These are phyloP conservation scores for Callipepla squamata DNA, from an alignment of 2,113 vertebrate genomes.

Conservation along the genomic window DNA sequence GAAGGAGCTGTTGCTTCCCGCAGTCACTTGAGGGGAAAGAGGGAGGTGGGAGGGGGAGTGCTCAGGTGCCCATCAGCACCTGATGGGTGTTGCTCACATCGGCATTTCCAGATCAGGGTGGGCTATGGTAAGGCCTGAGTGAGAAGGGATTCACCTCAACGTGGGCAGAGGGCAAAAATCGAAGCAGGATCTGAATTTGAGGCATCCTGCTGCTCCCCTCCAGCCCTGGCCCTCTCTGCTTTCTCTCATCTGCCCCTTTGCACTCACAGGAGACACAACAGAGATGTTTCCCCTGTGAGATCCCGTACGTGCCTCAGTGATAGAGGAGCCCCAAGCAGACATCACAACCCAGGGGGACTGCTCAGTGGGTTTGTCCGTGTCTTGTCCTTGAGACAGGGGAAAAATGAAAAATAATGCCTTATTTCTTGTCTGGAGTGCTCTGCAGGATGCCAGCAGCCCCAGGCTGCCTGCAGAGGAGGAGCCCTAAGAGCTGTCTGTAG, in stretches of 20 bases:
- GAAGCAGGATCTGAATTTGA: neutral
- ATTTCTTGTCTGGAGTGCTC: neutral
- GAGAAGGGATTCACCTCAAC: neutral
- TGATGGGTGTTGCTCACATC: neutral
- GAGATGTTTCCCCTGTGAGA: neutral
- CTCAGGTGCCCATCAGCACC: neutral
- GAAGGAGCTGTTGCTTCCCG: neutral
- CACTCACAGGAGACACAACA: neutral
- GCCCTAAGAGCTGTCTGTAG: neutral
- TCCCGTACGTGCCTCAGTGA: rapidly evolving
- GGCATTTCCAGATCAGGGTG: neutral
- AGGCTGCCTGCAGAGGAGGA: neutral
- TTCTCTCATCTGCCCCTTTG: neutral
- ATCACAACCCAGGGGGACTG: neutral
- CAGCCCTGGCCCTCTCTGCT: neutral
- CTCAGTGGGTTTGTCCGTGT: neutral
- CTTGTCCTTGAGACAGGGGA: neutral
- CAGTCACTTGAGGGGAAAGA: neutral
- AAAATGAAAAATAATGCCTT: neutral
- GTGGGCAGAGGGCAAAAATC: neutral
- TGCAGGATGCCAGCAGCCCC: rapidly evolving
- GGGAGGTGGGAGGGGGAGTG: neutral
- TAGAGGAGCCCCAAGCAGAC: rapidly evolving
- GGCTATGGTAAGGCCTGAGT: neutral
- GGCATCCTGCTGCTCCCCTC: neutral